Percentiles rank a stretch among this genome's conserved stretches.
Evolutionary conservation across 2,797 vertebrate species (phyloP).

Genomic region (Coreius guichenoti): DNA sequence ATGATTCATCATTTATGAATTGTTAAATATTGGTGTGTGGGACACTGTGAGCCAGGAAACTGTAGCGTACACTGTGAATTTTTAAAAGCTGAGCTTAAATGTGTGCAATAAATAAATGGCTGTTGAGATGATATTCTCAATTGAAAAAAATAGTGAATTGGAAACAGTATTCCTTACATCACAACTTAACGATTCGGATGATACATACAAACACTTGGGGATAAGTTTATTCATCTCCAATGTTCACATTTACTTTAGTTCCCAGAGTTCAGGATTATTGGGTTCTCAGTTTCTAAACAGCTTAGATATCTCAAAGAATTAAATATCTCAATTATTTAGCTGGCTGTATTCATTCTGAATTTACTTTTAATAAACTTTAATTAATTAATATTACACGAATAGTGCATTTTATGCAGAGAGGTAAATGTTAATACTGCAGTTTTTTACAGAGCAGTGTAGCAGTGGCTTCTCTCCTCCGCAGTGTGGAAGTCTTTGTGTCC

Average conservation of each 20-base stretch:
- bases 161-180: too few relatives aligned
- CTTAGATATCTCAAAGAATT: neutral
- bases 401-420: neutral
- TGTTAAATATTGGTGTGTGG: too few relatives aligned
- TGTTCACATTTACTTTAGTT: neutral
- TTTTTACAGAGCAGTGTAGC: neutral
- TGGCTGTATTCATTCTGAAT: neutral
- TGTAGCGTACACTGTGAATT: too few relatives aligned
- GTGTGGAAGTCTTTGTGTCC: conserved; percentile 17
- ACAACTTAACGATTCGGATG: too few relatives aligned
- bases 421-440: neutral
- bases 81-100: too few relatives aligned
- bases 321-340: conserved; percentile 4
- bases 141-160: too few relatives aligned
- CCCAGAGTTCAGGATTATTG: neutral
- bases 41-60: too few relatives aligned
- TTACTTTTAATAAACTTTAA: neutral
- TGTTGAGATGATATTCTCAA: too few relatives aligned
- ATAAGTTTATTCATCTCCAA: neutral
- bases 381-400: neutral
- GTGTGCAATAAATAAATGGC: too few relatives aligned
- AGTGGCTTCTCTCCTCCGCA: conserved; percentile 12
- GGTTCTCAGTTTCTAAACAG: neutral
- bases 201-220: neutral
- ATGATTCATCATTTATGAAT: too few relatives aligned